A percentile compares a stretch with the other conserved stretches of the same genome.
Conservation (phyloP, 2,888 invertebrate species). For the Sarcophaga variegata region DNA sequence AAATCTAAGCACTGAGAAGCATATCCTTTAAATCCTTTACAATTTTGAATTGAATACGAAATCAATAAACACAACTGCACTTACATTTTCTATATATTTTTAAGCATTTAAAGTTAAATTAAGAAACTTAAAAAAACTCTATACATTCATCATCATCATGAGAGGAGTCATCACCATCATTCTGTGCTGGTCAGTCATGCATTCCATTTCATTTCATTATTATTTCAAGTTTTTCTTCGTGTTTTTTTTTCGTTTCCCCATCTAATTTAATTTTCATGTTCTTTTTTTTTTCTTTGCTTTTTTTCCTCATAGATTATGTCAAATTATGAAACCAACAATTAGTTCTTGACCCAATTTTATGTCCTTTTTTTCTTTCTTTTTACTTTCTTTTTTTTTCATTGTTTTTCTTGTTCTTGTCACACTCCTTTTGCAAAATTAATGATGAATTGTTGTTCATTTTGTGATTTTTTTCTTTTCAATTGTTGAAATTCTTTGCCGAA, state of each 20-base stretch:
- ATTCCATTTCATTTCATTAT: background rate
- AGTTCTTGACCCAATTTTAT: conserved; percentile 77
- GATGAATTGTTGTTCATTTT: conserved; percentile 48
- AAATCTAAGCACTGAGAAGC: too few species aligned
- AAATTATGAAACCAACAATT: conserved; percentile 74
- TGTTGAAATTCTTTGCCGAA: background rate
- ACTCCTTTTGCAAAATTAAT: conserved; percentile 70
- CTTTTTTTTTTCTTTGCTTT: background rate
- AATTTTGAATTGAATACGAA: too few species aligned
- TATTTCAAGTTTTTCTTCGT: background rate
- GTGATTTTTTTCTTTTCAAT: conserved; percentile 3
- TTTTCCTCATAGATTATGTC: conserved; percentile 43
- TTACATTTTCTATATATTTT: too few species aligned
- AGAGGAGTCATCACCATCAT: background rate
- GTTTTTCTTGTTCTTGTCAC: too few species aligned
- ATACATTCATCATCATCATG: too few species aligned
- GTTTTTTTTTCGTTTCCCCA: conserved; percentile 24
- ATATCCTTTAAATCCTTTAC: too few species aligned
- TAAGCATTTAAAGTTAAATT: too few species aligned
- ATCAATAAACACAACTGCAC: too few species aligned
- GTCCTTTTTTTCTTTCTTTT: background rate
- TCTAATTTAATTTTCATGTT: background rate
- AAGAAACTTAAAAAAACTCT: too few species aligned
- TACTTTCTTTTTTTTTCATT: too few species aligned
- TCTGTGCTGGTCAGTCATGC: background rate